Evolutionary conservation across 1,140 invertebrate genomes (phyloP), one percentile per base, ranked within the genome.

Genomic region (Sycobia sp.): DNA sequence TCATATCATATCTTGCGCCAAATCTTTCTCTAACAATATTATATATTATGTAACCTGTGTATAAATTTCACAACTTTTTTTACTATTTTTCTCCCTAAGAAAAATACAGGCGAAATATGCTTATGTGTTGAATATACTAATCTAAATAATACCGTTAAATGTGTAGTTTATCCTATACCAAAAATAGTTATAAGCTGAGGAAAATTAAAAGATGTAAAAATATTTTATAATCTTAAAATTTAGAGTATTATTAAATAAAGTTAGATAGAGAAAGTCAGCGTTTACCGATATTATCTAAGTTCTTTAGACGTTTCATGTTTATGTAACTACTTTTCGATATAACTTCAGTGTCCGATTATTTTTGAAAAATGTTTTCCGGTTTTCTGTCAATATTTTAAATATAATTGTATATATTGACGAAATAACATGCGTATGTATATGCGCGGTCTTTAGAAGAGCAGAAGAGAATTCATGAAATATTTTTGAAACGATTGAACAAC

Each of bases 221-320:
- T 66, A 22, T 77, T 78, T 61, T 68, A 67, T 1, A 71, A 67
- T 32, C 49, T 79, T 23, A 66, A 60, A 68, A 29, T 32, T 27
- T 41, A 16, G 39, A 60, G 9, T 67, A 54, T 18, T 49, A 62
- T 49, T 64, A 58, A 59, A 71, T 64, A 20, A 57, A 36, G 18
- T 20, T 65, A 20, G 36, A 65, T 32, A 51, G 63, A 14, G 41
- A 67, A 14, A 67, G 77, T 27, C 73, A 76, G 10, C 46, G 46
- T 29, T 54, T 80, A 41, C 73, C 76, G 8, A 78, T 76, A 9
- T 76, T 77, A 53, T 72, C 76, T 29, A 73, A 71, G 10, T 73
- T 73, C 10, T 75, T 73, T 58, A 73, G 74, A 10, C 47, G 73
- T 23, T 80, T 67, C 66, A 59, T 56, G 25, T 82, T 0, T 68